These are phyloP conservation scores for Rhynchonycteris naso DNA, from an alignment of 2,797 vertebrate genomes.

Conservation along the genomic window DNA sequence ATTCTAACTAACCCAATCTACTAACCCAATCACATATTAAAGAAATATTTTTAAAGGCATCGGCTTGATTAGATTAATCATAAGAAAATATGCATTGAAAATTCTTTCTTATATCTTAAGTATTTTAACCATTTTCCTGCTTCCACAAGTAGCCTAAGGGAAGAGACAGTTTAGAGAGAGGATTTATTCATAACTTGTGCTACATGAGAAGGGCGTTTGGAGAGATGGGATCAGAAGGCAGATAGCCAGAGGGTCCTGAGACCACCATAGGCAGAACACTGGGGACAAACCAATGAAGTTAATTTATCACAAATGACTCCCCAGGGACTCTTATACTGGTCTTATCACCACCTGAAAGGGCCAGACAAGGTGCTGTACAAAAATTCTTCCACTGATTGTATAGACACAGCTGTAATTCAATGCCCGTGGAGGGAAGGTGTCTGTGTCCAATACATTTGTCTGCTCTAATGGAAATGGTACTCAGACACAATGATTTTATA, in stretches of 20 bases:
- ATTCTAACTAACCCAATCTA: conserved; percentile 77
- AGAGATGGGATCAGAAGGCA: neutral
- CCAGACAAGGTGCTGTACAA: neutral
- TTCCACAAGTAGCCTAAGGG: neutral
- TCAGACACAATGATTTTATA: neutral
- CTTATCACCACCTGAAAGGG: neutral
- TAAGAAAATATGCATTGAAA: neutral
- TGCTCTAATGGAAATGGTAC: neutral
- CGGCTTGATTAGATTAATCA: neutral
- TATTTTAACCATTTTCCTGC: neutral
- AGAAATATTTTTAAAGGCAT: conserved; percentile 43
- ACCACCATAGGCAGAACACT: neutral
- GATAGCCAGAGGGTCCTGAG: neutral
- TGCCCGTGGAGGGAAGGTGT: neutral
- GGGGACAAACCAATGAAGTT: neutral
- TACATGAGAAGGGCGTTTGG: neutral
- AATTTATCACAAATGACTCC: neutral
- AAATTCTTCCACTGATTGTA: neutral
- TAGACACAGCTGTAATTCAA: neutral
- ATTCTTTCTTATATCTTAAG: neutral
- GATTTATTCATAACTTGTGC: neutral
- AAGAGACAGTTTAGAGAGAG: conserved; percentile 44
- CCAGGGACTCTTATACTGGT: neutral
- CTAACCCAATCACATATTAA: conserved; percentile 31
- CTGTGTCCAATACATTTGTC: conserved; percentile 36